phyloP scores from a whole-genome alignment of 2,797 vertebrate species.

The Anas flavirostris region DNA sequence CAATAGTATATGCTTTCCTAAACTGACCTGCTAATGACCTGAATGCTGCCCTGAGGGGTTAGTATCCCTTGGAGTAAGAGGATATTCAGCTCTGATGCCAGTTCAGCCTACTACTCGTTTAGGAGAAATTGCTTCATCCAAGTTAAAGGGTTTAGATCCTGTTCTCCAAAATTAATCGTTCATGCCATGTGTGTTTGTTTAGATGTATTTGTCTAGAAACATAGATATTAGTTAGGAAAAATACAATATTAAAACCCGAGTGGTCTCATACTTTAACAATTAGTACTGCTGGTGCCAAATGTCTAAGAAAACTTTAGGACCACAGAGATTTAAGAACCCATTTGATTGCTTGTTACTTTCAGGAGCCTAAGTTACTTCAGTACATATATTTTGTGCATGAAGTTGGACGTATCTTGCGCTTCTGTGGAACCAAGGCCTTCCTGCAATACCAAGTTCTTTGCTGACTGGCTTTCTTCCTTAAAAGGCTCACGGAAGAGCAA shows the following conservation, averaged over 20 bases:
- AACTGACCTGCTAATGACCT: slow-evolving; percentile 77
- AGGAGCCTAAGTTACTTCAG: neutral
- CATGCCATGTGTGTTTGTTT: neutral
- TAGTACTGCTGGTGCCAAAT: neutral
- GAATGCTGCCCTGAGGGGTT: slow-evolving; percentile 69
- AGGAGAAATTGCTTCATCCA: slow-evolving; percentile 69
- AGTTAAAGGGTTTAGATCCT: slow-evolving; percentile 17
- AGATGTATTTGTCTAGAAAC: neutral
- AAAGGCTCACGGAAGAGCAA: neutral
- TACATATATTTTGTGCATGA: neutral
- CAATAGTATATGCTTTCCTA: slow-evolving; percentile 64
- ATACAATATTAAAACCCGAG: neutral
- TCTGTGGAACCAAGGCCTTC: neutral
- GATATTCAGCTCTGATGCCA: slow-evolving; percentile 75
- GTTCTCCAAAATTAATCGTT: slow-evolving; percentile 50
- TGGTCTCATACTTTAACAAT: neutral
- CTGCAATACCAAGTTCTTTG: neutral
- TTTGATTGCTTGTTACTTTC: neutral
- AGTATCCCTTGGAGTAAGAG: slow-evolving; percentile 70
- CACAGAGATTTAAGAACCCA: neutral
- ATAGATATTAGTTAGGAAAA: slow-evolving; percentile 2
- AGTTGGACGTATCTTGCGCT: neutral
- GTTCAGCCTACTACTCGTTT: slow-evolving; percentile 51
- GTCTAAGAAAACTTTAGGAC: neutral
- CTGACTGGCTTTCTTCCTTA: neutral